Evolutionary conservation across 2,113 vertebrate genomes (phyloP).

Genomic region (Colossoma macropomum): DNA sequence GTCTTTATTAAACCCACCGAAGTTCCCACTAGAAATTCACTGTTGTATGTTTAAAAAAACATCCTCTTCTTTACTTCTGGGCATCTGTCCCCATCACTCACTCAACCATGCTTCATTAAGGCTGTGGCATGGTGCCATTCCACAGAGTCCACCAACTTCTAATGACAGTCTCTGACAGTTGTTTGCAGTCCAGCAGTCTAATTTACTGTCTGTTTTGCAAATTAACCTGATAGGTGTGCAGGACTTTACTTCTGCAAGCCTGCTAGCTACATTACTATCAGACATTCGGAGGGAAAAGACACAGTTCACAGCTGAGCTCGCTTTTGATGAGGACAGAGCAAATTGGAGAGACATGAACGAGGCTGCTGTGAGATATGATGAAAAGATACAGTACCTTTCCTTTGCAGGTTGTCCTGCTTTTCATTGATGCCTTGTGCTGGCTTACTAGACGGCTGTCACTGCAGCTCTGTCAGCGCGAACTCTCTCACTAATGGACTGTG

Average conservation of each 20-base stretch:
- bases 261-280: not conserved
- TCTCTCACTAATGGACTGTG: slow-evolving; percentile 49
- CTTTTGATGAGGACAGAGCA: slow-evolving; percentile 14
- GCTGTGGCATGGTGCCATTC: slow-evolving; percentile 6
- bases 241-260: not conserved
- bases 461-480: not conserved
- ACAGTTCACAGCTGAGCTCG: not conserved
- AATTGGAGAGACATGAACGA: slow-evolving; percentile 22
- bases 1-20: not conserved
- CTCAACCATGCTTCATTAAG: not conserved
- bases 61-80: not conserved
- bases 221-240: not conserved
- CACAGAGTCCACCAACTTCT: slow-evolving; percentile 9
- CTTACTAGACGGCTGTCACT: not conserved
- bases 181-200: not conserved
- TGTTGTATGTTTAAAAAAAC: not conserved
- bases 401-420: not conserved
- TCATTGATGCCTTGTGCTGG: not conserved
- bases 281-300: not conserved
- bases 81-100: slow-evolving; percentile 1
- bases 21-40: not conserved
- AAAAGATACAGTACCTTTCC: slow-evolving; percentile 14
- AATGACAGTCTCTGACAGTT: not conserved
- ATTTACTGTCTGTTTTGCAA: not conserved
- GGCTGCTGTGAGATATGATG: slow-evolving; percentile 7